Percentiles rank a stretch among this genome's conserved stretches.
Conservation (phyloP, 2,797 vertebrate species). For the Sebastes cheni region DNA sequence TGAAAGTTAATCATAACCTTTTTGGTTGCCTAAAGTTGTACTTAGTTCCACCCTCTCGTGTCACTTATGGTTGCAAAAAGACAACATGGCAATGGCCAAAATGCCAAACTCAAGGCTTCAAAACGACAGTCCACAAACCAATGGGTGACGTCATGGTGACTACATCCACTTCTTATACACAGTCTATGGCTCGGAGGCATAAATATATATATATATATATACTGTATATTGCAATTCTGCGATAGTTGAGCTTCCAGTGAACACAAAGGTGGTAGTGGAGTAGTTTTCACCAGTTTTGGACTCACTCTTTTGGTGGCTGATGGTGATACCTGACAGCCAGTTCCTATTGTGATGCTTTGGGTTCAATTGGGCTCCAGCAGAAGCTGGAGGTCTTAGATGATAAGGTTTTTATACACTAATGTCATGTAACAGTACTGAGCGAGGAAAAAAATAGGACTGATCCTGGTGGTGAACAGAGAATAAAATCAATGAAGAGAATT, state of each 20-base stretch:
- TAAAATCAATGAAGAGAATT: slow-evolving; percentile 12
- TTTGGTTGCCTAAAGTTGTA: no score
- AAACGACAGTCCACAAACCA: no score
- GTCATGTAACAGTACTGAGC: not conserved
- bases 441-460: not conserved
- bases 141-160: no score
- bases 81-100: no score
- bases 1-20: no score
- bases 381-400: slow-evolving; percentile 14
- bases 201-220: not conserved
- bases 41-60: no score
- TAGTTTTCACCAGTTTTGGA: slow-evolving; percentile 11
- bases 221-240: not conserved
- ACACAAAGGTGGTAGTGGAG: slow-evolving; percentile 8
- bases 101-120: no score
- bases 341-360: slow-evolving; percentile 13
- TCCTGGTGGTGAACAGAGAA: not conserved
- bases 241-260: not conserved
- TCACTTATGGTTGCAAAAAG: no score
- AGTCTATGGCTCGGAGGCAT: not conserved
- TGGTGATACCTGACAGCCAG: slow-evolving; percentile 10
- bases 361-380: slow-evolving; percentile 24
- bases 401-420: not conserved
- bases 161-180: no score
- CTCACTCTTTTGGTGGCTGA: not conserved